Evolutionary conservation across 2,888 invertebrate species (phyloP), one percentile per base, ranked within the genome.

Genomic region (Phania funesta): DNA sequence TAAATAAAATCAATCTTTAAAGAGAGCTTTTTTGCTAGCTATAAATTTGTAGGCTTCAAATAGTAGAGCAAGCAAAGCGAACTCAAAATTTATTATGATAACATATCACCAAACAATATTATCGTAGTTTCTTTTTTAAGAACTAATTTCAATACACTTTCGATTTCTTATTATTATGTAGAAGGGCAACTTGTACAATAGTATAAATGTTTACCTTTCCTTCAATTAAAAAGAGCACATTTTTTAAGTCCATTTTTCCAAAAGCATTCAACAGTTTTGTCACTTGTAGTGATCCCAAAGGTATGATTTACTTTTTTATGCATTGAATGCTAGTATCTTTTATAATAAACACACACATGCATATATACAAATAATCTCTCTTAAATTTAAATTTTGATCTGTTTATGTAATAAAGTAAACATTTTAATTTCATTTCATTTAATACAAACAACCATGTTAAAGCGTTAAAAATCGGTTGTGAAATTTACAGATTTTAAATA

Each of bases 251-350:
- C n/a, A n/a, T n/a, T 22, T 16, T 18, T n/a, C 20, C n/a, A 2
- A 48, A 75, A 35, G 74, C 48, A 58, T 56, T 56, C 64, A 65
- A 54, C 48, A 65, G 35, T 65, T 67, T 58, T 58, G 11, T 6
- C 22, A 13, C 16, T 48, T n/a, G 18, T 35, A 35, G 20, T 18
- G 6, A 16, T 60, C 41, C 50, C 41, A 44, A 48, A 76, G 41
- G 26, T 38, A 52, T 54, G 41, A 50, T 56, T 41, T 41, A 41
- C 5, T 20, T 38, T 52, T n/a, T n/a, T n/a, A n/a, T 26, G n/a
- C 6, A 50, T 22, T n/a, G 9, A 11, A n/a, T 29, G 16, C 18
- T n/a, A 41, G 22, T 1, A 16, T 44, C 44, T 56, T 29, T 5
- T 29, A 44, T 56, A 44, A 56, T 68, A 29, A 68, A 54, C 29